Percentiles rank a stretch among this genome's conserved stretches.
Evolutionary conservation across 2,888 invertebrate species (phyloP).

Genomic region (Choreutis nemorana): DNA sequence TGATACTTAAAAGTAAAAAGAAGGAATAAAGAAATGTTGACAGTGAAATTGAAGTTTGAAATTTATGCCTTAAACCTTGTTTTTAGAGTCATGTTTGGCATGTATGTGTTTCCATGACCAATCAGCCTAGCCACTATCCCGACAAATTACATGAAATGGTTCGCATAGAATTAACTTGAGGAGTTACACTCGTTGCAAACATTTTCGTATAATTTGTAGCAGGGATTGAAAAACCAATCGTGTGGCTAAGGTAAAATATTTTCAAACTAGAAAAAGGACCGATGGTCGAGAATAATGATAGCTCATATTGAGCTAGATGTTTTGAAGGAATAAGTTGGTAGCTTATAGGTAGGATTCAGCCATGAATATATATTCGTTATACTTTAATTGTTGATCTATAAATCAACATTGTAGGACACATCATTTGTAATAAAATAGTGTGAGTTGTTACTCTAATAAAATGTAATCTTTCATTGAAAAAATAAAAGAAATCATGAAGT

Average conservation of each 20-base stretch:
- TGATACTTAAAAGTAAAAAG: conserved; percentile 40
- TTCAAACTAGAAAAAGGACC: conserved; percentile 35
- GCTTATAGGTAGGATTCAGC: conserved; percentile 50
- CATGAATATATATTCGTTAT: conserved; percentile 37
- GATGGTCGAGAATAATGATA: conserved; percentile 51
- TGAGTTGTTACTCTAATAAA: conserved; percentile 32
- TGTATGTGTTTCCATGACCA: too few relatives aligned
- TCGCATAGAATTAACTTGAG: too few relatives aligned
- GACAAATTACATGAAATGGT: too few relatives aligned
- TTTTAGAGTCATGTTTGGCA: too few relatives aligned
- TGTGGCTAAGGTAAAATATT: too few relatives aligned
- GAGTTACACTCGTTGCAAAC: too few relatives aligned
- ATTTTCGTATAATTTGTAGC: too few relatives aligned
- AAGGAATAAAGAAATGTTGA: conserved; percentile 22
- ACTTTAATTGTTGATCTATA: conserved; percentile 37
- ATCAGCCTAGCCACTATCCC: too few relatives aligned
- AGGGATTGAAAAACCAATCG: too few relatives aligned
- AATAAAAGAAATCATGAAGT: conserved; percentile 57
- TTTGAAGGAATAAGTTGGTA: conserved; percentile 45
- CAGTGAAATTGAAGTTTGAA: conserved; percentile 22
- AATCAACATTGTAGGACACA: conserved; percentile 32
- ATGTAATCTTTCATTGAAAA: conserved; percentile 52
- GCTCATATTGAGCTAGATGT: conserved; percentile 64
- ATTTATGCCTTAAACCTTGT: conserved; percentile 39
- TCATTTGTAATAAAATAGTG: conserved; percentile 32